A percentile compares a stretch with the other conserved stretches of the same genome.
Evolutionary conservation across 2,113 vertebrate species (phyloP).

Genomic region (Alouatta palliata): DNA sequence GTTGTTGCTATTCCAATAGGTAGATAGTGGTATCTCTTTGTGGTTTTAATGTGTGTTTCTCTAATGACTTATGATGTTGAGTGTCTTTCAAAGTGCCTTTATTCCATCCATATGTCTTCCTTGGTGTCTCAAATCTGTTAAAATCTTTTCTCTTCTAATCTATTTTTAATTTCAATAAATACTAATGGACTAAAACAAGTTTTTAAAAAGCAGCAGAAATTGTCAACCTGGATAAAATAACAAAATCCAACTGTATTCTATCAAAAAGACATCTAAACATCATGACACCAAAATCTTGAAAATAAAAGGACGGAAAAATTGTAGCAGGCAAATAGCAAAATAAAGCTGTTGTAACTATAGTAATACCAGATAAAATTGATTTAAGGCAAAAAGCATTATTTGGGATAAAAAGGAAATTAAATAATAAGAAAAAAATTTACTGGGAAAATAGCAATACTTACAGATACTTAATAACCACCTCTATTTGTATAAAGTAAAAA

Average conservation of each 20-base stretch:
- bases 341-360: neutral
- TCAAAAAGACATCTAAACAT: neutral
- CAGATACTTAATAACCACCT: neutral
- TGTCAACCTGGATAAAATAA: neutral
- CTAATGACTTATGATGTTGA: neutral
- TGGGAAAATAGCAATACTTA: neutral
- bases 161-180: neutral
- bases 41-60: neutral
- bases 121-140: neutral
- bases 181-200: neutral
- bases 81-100: neutral
- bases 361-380: neutral
- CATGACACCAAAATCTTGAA: neutral
- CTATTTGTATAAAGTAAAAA: neutral
- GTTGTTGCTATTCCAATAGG: neutral
- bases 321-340: neutral
- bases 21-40: neutral
- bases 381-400: neutral
- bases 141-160: neutral
- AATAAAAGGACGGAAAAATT: neutral
- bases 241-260: neutral
- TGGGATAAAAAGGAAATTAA: neutral
- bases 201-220: neutral
- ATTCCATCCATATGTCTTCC: neutral
- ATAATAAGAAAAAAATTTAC: neutral